phyloP scores from a whole-genome alignment of 2,888 invertebrate species.

The Brachypterus glaber region DNA sequence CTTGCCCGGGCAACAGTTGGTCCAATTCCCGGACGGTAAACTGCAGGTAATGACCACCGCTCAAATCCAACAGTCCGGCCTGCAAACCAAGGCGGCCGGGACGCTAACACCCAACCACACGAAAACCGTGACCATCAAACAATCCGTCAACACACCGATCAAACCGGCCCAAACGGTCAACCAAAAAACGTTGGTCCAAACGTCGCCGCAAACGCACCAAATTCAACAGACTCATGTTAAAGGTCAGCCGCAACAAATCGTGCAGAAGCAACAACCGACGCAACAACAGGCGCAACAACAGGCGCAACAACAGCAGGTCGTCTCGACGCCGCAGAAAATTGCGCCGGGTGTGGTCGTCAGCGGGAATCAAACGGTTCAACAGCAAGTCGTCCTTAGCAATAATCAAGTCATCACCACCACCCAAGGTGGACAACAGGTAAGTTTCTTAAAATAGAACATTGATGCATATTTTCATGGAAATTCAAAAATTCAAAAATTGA shows the following conservation, averaged over 20 bases:
- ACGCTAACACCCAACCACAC: conserved; percentile 33
- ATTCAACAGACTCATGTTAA: conserved; percentile 31
- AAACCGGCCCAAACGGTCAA: conserved; percentile 1
- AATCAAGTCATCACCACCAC: conserved; percentile 35
- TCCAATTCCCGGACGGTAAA: conserved; percentile 90
- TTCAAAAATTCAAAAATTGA: too few species aligned
- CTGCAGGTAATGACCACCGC: conserved; percentile 70
- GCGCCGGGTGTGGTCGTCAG: conserved; percentile 34
- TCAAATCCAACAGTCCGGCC: conserved; percentile 43
- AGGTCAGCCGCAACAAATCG: conserved; percentile 28
- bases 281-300: too few species aligned
- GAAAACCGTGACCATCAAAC: conserved; percentile 24
- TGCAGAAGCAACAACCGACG: conserved; percentile 33
- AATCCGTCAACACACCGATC: conserved; percentile 23
- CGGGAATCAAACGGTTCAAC: conserved; percentile 37
- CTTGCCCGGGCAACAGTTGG: conserved; percentile 83
- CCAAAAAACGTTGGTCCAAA: too few species aligned
- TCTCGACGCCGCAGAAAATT: conserved; percentile 41
- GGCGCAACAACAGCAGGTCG: too few species aligned
- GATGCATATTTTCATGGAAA: conserved; percentile 1
- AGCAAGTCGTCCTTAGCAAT: conserved; percentile 35
- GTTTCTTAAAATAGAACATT: conserved; percentile 12
- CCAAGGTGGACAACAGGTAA: conserved; percentile 42
- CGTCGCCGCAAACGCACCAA: conserved; percentile 10
- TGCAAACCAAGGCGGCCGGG: conserved; percentile 36